These are phyloP conservation scores for Drosophila kuntzei DNA, from an alignment of 2,888 invertebrate genomes.

Conservation along the genomic window DNA sequence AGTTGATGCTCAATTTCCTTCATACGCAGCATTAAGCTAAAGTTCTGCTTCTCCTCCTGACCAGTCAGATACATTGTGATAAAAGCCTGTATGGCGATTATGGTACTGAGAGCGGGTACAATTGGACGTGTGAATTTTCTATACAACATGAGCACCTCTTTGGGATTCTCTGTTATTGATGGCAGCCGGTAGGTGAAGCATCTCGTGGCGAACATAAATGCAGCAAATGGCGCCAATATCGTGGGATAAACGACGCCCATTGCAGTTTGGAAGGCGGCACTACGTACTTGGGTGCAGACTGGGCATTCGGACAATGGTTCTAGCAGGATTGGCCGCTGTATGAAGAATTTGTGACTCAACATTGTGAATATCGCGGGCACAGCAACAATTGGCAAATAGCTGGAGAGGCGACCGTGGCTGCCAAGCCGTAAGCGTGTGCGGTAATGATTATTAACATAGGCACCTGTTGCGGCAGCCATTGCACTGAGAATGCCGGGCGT, in stretches of 20 bases:
- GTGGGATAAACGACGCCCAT: slow-evolving; percentile 88
- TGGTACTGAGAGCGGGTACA: slow-evolving; percentile 85
- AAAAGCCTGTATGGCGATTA: slow-evolving; percentile 87
- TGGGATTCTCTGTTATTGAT: slow-evolving; percentile 87
- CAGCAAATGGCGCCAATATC: slow-evolving; percentile 87
- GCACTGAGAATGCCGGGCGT: slow-evolving; percentile 86
- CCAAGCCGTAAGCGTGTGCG: slow-evolving; percentile 88
- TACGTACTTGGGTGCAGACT: slow-evolving; percentile 88
- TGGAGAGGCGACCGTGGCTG: slow-evolving; percentile 87
- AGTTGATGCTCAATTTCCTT: slow-evolving; percentile 74
- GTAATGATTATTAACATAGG: slow-evolving; percentile 88
- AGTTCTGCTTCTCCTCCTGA: slow-evolving; percentile 87
- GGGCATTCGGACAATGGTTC: slow-evolving; percentile 87
- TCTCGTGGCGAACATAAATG: slow-evolving; percentile 88
- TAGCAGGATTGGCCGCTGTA: slow-evolving; percentile 87
- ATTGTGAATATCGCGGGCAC: slow-evolving; percentile 87
- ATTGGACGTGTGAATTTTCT: slow-evolving; percentile 87
- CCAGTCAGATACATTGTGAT: slow-evolving; percentile 88
- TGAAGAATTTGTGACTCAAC: slow-evolving; percentile 87
- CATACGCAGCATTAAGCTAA: slow-evolving; percentile 75
- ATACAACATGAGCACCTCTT: slow-evolving; percentile 87
- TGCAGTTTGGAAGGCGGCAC: slow-evolving; percentile 87
- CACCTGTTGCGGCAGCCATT: slow-evolving; percentile 87
- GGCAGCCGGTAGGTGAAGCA: slow-evolving; percentile 89
- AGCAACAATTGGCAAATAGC: slow-evolving; percentile 88